Base-by-base conservation (phyloP, 2,797 vertebrate genomes). In the Mormyrus proboscirostris region DNA sequence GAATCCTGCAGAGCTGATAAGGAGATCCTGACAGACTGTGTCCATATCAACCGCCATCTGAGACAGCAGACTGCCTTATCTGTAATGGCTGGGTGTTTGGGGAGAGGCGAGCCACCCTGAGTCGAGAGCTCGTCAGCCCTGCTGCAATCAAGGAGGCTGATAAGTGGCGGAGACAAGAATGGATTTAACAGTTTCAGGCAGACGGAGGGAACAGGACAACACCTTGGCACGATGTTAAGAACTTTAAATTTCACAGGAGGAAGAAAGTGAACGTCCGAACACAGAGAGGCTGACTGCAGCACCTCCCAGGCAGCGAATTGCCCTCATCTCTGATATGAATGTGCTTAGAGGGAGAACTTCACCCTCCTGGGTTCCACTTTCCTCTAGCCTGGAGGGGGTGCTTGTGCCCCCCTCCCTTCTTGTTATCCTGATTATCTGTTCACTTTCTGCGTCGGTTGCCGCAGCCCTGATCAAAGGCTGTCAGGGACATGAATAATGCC, bases 1-100 rank as follows among this genome's bases (percentile, higher is more conserved):
- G 89, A 84, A 90, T 89, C 92, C 89, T 88, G 90, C 90, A 86
- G 91, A 91, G 92, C 88, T 91, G 91, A 93, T 93, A 92, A 93
- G 89, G 73, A 88, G 57, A 55, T 82, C n/a, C 86, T 88, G 29
- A 50, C 44, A 50, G 59, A 29, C 47, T 50, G 49, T 76, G 49
- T 88, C n/a, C 29, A 38, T 14, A 41, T 88, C 88, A 88, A n/a
- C 38, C 41, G 16, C 53, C 16, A 53, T 85, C 83, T 53, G 25
- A 33, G 83, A 85, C 47, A 85, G 44, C 47, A 85, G n/a, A 51
- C 47, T 53, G 47, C 49, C 83, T 85, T 85, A 85, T 85, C 83
- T 85, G 83, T 50, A n/a, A 9, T 16, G 50, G 16, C 49, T 50
- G 83, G n/a, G 41, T 29, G n/a, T 62, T 62, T 62, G n/a, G n/a